phyloP scores from a whole-genome alignment of 37 sponge, comb jelly and placozoan genomes.

The Ephydatia muelleri region DNA sequence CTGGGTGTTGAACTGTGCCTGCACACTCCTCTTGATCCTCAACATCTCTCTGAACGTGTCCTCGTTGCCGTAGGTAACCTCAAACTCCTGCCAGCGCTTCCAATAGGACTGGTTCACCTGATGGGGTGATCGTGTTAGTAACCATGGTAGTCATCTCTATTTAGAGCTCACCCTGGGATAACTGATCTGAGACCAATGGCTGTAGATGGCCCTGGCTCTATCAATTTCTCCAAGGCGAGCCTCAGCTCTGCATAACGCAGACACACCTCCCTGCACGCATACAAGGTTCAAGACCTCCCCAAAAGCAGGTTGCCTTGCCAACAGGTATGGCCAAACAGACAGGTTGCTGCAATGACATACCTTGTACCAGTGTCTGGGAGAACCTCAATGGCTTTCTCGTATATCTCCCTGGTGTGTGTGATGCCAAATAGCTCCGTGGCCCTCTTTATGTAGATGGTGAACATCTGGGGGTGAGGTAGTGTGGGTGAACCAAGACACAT shows the following conservation, averaged over 20 bases:
- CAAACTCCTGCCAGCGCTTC: slow-evolving; percentile 98
- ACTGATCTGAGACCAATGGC: slow-evolving; percentile 93
- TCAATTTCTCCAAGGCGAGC: slow-evolving; percentile 96
- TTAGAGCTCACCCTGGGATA: slow-evolving; percentile 82
- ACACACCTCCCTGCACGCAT: slow-evolving; percentile 81
- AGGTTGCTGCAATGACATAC: slow-evolving; percentile 6
- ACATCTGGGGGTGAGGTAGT: slow-evolving; percentile 67
- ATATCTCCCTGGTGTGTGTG: slow-evolving; percentile 95
- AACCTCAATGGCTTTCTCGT: slow-evolving; percentile 93
- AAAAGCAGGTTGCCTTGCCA: background rate
- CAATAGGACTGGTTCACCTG: slow-evolving; percentile 78
- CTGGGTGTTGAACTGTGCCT: slow-evolving; percentile 96
- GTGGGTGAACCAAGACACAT: background rate
- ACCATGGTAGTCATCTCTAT: background rate
- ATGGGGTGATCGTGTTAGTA: background rate
- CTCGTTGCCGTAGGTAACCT: slow-evolving; percentile 97
- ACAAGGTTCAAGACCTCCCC: background rate
- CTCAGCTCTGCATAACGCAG: slow-evolving; percentile 89
- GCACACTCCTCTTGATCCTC: slow-evolving; percentile 96
- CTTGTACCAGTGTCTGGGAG: slow-evolving; percentile 86
- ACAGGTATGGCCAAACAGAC: too few relatives aligned
- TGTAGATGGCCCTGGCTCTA: slow-evolving; percentile 87
- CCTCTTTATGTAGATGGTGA: slow-evolving; percentile 90
- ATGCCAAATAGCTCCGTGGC: slow-evolving; percentile 93
- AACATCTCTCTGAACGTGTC: slow-evolving; percentile 99